These are phyloP conservation scores for Picus viridis DNA, from an alignment of 2,797 vertebrate genomes.

Conservation along the genomic window DNA sequence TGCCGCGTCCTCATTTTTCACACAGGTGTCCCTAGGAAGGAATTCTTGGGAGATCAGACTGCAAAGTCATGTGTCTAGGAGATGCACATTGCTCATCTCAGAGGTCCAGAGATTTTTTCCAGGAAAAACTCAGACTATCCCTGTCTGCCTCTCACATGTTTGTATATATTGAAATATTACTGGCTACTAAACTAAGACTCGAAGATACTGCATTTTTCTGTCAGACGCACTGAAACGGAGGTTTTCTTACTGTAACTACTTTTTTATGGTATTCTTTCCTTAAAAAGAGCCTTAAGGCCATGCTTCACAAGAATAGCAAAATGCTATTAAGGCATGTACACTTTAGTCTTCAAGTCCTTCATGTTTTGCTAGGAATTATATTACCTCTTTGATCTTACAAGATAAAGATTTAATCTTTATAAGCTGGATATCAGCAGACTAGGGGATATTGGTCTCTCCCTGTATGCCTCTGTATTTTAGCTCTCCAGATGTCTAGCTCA, in stretches of 20 bases:
- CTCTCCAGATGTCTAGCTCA: background rate
- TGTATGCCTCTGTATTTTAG: background rate
- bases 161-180: background rate
- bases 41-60: background rate
- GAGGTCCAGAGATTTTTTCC: background rate
- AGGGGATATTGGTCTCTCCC: background rate
- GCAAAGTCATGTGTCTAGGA: background rate
- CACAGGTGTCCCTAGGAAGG: background rate
- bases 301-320: background rate
- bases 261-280: background rate
- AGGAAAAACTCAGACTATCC: background rate
- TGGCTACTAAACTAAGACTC: background rate
- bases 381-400: background rate
- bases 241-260: background rate
- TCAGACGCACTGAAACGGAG: background rate
- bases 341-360: background rate
- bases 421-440: background rate
- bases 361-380: background rate
- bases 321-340: no score
- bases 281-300: background rate
- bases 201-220: background rate
- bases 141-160: background rate
- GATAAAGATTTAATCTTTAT: background rate
- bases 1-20: background rate
- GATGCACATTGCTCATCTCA: background rate